Conservation (phyloP, 2,113 vertebrate genomes). For the Labeo catla region DNA sequence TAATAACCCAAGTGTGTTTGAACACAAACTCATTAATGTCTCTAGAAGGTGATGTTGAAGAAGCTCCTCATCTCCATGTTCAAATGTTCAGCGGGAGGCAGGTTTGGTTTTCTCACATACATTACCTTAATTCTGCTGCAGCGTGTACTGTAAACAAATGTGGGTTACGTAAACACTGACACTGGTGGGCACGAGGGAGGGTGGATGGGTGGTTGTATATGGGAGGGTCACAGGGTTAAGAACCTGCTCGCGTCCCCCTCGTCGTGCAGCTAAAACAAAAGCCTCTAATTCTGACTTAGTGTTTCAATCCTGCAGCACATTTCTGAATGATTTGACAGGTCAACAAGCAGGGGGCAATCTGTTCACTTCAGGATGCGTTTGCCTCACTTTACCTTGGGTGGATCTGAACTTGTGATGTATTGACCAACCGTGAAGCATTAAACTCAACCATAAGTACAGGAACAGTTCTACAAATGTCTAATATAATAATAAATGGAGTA, state of each 20-base stretch:
- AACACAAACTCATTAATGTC: no score
- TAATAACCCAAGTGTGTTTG: no score
- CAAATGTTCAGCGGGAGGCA: neutral
- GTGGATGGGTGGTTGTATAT: slow-evolving; percentile 29
- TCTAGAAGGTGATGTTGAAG: neutral
- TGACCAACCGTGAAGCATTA: neutral
- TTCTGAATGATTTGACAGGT: slow-evolving; percentile 70
- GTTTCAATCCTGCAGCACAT: slow-evolving; percentile 72
- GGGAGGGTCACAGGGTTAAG: slow-evolving; percentile 38
- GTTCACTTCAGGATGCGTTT: slow-evolving; percentile 65
- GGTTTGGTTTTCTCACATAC: neutral
- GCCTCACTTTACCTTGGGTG: slow-evolving; percentile 50
- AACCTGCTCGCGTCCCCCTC: neutral
- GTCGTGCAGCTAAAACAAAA: slow-evolving; percentile 69
- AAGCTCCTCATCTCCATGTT: neutral
- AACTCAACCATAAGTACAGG: neutral
- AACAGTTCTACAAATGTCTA: neutral
- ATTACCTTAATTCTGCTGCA: neutral
- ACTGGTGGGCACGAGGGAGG: slow-evolving; percentile 21
- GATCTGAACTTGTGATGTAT: slow-evolving; percentile 31
- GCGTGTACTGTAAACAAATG: neutral
- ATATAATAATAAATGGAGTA: neutral
- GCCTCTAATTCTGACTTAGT: slow-evolving; percentile 77
- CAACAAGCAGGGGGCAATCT: slow-evolving; percentile 72
- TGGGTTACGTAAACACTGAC: slow-evolving; percentile 37